Evolutionary conservation across 2,797 vertebrate species (phyloP), one percentile per base, ranked within the genome.

Genomic region (Melopsittacus undulatus): DNA sequence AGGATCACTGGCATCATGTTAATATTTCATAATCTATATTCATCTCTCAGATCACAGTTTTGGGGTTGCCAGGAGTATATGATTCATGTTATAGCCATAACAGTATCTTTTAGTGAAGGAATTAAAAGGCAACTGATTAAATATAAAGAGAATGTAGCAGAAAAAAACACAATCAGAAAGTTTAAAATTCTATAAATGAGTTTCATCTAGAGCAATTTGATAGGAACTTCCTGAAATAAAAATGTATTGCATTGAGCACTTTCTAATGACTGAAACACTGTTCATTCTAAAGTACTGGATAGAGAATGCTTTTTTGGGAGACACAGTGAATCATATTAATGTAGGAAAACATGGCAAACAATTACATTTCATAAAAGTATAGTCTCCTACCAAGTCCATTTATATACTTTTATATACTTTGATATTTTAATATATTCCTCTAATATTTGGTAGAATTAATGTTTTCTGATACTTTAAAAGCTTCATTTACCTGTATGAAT

Each of bases 11-110:
- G 36, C 61, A 51, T 61, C 19, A 7, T 46, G 32, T 61, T 64
- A 89, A 23, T 82, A 80, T 77, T 87, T 82, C 77, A 76, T 84
- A 82, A 75, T 64, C 70, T 43, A n/a, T 91, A 78, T 73, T 84
- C 45, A 64, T 79, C 48, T 34, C 38, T 67, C 46, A 68, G 76
- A 59, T 83, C 40, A 51, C 54, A 82, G 26, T 36, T 90, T 66
- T 21, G 62, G 43, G 76, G 79, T 81, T 81, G 34, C 68, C 77
- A 67, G 73, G 52, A 83, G 21, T 62, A 16, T 22, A 12, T 61
- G 56, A 67, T 34, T 84, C 32, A 19, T n/a, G n/a, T 34, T 67
- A 15, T 30, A 79, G 84, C 36, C n/a, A 21, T 27, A 79, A 38
- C 22, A 46, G n/a, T 59, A 45, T 17, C 46, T 63, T 67, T 42